phyloP scores from a whole-genome alignment of 2,888 invertebrate genomes.

The Caenorhabditis doughertyi region DNA sequence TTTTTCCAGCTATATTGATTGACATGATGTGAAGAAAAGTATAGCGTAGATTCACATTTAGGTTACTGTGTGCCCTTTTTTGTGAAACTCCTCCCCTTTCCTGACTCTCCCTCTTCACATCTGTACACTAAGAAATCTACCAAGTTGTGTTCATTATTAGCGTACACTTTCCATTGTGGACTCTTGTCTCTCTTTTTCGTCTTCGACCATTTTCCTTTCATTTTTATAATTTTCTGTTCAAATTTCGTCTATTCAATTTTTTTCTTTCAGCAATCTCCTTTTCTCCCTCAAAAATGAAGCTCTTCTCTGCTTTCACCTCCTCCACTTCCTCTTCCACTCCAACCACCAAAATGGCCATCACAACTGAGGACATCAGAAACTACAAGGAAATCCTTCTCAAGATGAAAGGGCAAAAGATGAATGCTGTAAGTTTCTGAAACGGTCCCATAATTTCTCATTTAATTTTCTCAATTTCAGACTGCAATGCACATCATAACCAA shows the following conservation, averaged over 20 bases:
- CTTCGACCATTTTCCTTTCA: too few relatives aligned
- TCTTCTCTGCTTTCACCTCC: not conserved
- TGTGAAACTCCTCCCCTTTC: too few relatives aligned
- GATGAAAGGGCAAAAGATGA: constrained; percentile 1
- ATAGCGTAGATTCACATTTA: too few relatives aligned
- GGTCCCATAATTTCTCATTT: not conserved
- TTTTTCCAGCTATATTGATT: too few relatives aligned
- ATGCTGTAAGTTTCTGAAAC: constrained; percentile 1
- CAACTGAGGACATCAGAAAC: not conserved
- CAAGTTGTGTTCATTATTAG: too few relatives aligned
- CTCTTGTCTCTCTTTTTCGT: too few relatives aligned
- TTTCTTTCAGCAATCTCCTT: not conserved
- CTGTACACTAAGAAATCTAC: too few relatives aligned
- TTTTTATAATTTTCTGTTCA: too few relatives aligned
- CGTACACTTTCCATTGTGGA: too few relatives aligned
- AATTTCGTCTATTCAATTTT: not conserved
- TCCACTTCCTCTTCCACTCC: not conserved
- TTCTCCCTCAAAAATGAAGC: not conserved
- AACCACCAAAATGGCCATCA: not conserved
- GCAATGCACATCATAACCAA: constrained; percentile 27
- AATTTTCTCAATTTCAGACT: constrained; percentile 18
- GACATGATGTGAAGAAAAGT: too few relatives aligned
- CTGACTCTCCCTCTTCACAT: too few relatives aligned
- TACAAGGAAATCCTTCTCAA: not conserved
- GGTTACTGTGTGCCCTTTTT: too few relatives aligned